Evolutionary conservation across 2,888 invertebrate genomes (phyloP).

Genomic region (Drosophila seclusa): DNA sequence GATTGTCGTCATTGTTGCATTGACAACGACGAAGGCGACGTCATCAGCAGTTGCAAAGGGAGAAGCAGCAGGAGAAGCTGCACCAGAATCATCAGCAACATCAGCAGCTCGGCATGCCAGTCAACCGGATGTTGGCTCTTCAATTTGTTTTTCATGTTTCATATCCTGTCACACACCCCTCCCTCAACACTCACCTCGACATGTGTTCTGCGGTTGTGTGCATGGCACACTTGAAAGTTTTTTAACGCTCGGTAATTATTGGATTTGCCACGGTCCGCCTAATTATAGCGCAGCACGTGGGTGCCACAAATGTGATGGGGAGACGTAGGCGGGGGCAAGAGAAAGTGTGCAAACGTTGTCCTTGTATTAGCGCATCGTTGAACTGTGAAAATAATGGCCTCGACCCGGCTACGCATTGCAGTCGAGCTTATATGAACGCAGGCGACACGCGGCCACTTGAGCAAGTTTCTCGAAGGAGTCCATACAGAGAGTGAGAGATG

Average conservation of each 20-base stretch:
- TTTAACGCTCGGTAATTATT: conserved; percentile 75
- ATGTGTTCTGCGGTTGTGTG: conserved; percentile 72
- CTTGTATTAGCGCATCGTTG: conserved; percentile 64
- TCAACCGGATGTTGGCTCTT: conserved; percentile 76
- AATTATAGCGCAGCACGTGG: conserved; percentile 71
- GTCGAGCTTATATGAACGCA: conserved; percentile 21
- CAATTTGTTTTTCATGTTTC: conserved; percentile 80
- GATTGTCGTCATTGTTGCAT: conserved; percentile 82
- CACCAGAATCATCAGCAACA: conserved; percentile 32
- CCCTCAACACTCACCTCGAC: conserved; percentile 31
- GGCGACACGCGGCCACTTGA: conserved; percentile 47
- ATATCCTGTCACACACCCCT: conserved; percentile 59
- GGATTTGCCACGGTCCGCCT: conserved; percentile 67
- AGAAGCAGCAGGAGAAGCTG: conserved; percentile 22
- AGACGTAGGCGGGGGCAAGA: not conserved
- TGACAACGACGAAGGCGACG: conserved; percentile 64
- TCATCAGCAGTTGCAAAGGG: conserved; percentile 38
- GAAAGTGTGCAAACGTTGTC: conserved; percentile 51
- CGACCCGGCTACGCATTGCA: conserved; percentile 35
- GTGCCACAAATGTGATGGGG: conserved; percentile 8
- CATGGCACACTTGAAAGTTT: conserved; percentile 65
- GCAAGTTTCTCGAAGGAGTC: conserved; percentile 5
- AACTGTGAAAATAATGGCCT: conserved; percentile 69
- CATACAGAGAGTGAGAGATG: not conserved
- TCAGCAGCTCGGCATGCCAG: conserved; percentile 20